A percentile compares a stretch with the other conserved stretches of the same genome.
These are phyloP conservation scores for Bubo bubo DNA, from an alignment of 2,113 vertebrate genomes.

Conservation along the genomic window DNA sequence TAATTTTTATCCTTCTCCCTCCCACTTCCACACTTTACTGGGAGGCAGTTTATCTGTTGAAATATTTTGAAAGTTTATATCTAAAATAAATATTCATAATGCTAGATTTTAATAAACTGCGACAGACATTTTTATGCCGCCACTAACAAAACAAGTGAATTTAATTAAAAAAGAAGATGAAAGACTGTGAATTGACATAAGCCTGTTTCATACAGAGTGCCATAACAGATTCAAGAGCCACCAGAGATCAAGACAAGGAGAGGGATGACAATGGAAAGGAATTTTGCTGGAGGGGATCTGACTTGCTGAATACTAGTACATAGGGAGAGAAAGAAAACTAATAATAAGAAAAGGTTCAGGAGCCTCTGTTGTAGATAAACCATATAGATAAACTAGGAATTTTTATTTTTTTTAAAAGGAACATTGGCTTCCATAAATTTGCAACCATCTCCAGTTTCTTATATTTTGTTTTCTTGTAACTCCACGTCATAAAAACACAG, in stretches of 20 bases:
- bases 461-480: conserved; percentile 23
- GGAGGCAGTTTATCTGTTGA: background rate
- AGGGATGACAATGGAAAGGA: background rate
- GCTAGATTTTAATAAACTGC: conserved; percentile 37
- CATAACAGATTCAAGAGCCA: conserved; percentile 36
- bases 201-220: conserved; percentile 18
- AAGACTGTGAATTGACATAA: conserved; percentile 44
- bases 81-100: conserved; percentile 58
- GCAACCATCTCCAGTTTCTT: background rate
- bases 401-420: background rate
- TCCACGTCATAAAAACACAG: background rate
- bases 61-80: conserved; percentile 10
- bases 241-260: background rate
- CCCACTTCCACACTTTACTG: background rate
- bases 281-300: conserved; percentile 22
- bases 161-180: conserved; percentile 56
- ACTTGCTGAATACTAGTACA: background rate
- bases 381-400: background rate
- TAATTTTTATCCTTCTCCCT: background rate
- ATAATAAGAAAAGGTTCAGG: background rate
- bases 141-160: conserved; percentile 43
- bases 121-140: conserved; percentile 2
- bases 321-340: background rate
- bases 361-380: background rate
- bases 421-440: background rate